Evolutionary conservation across 2,797 vertebrate species (phyloP).

Genomic region (Sebastes aleutianus): DNA sequence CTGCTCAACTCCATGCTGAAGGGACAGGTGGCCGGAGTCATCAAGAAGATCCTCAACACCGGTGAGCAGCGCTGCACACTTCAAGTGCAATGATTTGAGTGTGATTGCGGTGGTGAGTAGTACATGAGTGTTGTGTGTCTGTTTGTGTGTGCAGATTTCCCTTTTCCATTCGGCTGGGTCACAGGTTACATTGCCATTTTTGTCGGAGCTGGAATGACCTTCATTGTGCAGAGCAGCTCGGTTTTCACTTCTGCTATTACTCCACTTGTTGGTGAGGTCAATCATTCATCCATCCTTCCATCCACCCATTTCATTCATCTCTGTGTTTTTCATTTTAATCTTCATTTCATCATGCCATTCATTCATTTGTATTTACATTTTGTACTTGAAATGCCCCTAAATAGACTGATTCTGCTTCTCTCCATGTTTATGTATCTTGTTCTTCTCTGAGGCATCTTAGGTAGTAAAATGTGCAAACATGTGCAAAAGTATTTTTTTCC

Average conservation of each 20-base stretch:
- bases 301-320: not conserved
- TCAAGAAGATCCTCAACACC: constrained; percentile 95
- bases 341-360: too few relatives aligned
- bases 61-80: constrained; percentile 71
- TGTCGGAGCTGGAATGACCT: constrained; percentile 95
- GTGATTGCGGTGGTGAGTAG: not conserved
- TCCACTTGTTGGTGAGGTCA: constrained; percentile 93
- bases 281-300: not conserved
- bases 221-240: constrained; percentile 96
- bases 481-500: too few relatives aligned
- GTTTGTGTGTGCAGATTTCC: constrained; percentile 86
- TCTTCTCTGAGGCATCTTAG: not conserved
- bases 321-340: not conserved
- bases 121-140: not conserved
- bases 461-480: not conserved
- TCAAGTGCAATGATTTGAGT: not conserved
- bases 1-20: constrained; percentile 93
- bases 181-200: constrained; percentile 94
- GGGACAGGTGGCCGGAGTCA: constrained; percentile 90
- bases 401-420: not conserved
- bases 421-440: not conserved
- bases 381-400: not conserved
- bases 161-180: constrained; percentile 93
- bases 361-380: not conserved
- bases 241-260: constrained; percentile 97